phyloP scores from a whole-genome alignment of 1,140 invertebrate species.

The Yoshiicerus persimilis region DNA sequence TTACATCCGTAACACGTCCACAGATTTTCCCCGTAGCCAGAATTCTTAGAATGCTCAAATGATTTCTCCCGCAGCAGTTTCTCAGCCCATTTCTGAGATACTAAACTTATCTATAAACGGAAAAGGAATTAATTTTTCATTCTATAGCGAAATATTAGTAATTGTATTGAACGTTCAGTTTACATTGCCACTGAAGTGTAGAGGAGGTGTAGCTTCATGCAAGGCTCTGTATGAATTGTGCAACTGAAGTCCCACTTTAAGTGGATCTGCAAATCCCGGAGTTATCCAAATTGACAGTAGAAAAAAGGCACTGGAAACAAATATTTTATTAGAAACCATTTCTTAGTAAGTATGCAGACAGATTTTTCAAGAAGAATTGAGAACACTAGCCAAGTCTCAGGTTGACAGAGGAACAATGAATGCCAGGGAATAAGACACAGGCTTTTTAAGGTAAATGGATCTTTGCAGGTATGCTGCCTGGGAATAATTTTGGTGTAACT shows the following conservation, averaged over 20 bases:
- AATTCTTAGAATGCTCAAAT: neutral
- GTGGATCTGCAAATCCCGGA: neutral
- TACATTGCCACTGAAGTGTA: neutral
- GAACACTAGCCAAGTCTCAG: neutral
- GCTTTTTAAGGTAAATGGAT: neutral
- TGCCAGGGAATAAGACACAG: neutral
- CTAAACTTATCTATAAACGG: neutral
- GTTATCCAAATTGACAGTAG: neutral
- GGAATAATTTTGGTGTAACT: neutral
- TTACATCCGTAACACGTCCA: slow-evolving; percentile 9
- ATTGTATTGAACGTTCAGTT: neutral
- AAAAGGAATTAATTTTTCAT: neutral
- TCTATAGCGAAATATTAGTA: no score
- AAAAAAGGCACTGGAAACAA: neutral
- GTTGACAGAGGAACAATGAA: neutral
- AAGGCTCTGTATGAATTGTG: neutral
- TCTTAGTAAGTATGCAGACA: no score
- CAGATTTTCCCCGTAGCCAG: slow-evolving; percentile 33
- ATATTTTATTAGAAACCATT: neutral
- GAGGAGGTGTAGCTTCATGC: neutral
- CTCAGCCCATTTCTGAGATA: slow-evolving; percentile 7
- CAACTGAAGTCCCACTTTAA: neutral
- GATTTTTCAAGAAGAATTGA: no score
- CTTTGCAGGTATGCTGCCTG: neutral
- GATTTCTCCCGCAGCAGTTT: neutral